phyloP scores from a whole-genome alignment of 2,797 vertebrate genomes.

The Pipistrellus pipistrellus region DNA sequence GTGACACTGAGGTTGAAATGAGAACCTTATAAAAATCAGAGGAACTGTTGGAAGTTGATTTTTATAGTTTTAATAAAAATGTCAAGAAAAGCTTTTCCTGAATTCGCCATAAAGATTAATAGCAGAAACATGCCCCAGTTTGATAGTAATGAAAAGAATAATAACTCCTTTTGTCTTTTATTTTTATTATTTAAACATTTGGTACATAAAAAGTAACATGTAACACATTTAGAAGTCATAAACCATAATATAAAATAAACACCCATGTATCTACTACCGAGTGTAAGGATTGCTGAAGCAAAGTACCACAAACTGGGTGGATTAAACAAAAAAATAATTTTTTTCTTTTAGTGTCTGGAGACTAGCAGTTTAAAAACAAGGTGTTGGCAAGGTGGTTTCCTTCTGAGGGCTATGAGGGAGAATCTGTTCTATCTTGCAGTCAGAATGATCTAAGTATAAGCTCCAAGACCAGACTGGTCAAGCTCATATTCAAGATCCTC shows the following conservation, averaged over 20 bases:
- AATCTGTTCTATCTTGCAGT: not conserved
- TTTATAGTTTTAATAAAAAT: slow-evolving; percentile 71
- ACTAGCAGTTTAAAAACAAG: not conserved
- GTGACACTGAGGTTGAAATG: slow-evolving; percentile 1
- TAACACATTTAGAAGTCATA: not conserved
- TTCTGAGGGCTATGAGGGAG: not conserved
- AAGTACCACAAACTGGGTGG: not conserved
- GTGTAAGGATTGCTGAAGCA: not conserved
- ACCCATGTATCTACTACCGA: not conserved
- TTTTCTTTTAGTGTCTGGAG: not conserved
- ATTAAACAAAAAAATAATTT: not conserved
- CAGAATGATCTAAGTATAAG: not conserved
- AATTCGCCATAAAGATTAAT: slow-evolving; percentile 45
- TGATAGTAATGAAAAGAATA: slow-evolving; percentile 39
- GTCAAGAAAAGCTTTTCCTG: slow-evolving; percentile 23
- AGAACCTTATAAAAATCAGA: slow-evolving; percentile 38
- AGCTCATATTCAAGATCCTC: not conserved
- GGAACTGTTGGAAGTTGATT: slow-evolving; percentile 3
- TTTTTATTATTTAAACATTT: slow-evolving; percentile 52
- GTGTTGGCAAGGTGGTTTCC: not conserved
- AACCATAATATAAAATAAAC: slow-evolving; percentile 45
- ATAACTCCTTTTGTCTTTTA: not conserved
- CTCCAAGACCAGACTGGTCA: not conserved
- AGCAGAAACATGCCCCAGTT: not conserved
- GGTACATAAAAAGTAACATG: slow-evolving; percentile 3